Conservation (phyloP, 2,113 vertebrate species). For the Dasyurus viverrinus region DNA sequence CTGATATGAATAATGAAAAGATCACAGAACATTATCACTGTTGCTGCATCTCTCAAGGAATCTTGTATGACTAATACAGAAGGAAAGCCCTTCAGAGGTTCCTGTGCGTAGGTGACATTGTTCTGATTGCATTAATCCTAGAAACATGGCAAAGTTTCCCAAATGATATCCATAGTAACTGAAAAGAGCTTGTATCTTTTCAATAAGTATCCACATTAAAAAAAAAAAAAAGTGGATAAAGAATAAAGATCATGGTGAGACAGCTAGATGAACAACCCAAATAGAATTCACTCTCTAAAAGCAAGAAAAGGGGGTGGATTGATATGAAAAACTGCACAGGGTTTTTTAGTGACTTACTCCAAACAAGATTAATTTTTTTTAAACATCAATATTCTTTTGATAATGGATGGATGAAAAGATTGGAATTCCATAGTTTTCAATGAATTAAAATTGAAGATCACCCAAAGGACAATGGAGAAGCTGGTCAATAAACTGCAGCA, state of each 20-base stretch:
- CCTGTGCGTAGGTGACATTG: not conserved
- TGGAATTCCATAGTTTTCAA: not conserved
- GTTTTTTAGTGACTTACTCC: not conserved
- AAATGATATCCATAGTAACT: not conserved
- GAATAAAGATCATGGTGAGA: not conserved
- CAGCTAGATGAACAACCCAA: not conserved
- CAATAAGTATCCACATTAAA: not conserved
- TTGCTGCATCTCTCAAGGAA: not conserved
- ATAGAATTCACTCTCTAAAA: not conserved
- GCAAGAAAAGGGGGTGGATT: not conserved
- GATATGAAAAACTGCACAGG: not conserved
- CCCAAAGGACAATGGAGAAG: not conserved
- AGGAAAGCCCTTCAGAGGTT: not conserved
- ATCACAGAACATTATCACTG: not conserved
- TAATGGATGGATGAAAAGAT: not conserved
- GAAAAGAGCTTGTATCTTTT: no score
- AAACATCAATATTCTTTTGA: not conserved
- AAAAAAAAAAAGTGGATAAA: not conserved
- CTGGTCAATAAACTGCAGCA: not conserved
- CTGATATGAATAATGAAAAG: not conserved
- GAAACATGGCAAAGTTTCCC: not conserved
- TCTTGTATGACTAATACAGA: not conserved
- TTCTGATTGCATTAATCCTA: not conserved
- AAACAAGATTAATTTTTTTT: not conserved
- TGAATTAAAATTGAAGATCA: not conserved